Evolutionary conservation across 2,113 vertebrate species (phyloP).

Genomic region (Megaceryle maxima): DNA sequence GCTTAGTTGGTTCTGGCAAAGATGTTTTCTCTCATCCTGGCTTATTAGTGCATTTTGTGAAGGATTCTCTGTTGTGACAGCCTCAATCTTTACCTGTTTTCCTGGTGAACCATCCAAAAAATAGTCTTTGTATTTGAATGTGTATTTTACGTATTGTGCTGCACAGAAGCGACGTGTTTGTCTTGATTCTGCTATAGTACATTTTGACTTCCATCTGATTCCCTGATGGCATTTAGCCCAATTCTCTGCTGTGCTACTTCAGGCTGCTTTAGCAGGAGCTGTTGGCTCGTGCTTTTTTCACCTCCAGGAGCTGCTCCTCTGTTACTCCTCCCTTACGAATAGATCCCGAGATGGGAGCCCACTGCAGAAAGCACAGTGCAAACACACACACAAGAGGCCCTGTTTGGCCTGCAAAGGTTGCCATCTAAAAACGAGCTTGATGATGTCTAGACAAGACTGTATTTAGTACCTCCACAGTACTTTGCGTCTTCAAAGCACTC

Average conservation of each 20-base stretch:
- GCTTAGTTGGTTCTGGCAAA: not conserved
- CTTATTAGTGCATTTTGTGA: not conserved
- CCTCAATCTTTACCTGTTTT: not conserved
- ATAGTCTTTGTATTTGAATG: not conserved
- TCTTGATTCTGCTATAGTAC: not conserved
- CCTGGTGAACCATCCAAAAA: not conserved
- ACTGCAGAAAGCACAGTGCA: not conserved
- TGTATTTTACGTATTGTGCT: not conserved
- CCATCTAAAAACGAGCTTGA: constrained; percentile 29
- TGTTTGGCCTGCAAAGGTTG: constrained; percentile 35
- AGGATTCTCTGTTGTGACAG: not conserved
- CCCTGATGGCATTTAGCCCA: not conserved
- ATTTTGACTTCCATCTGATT: not conserved
- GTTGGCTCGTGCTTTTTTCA: not conserved
- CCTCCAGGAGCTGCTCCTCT: not conserved
- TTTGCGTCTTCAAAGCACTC: constrained; percentile 57
- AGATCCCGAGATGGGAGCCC: not conserved
- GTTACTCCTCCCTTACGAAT: not conserved
- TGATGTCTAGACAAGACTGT: constrained; percentile 61
- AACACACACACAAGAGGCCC: not conserved
- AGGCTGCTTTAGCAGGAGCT: not conserved
- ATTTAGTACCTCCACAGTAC: constrained; percentile 46
- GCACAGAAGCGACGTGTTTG: not conserved
- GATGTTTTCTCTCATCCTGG: not conserved
- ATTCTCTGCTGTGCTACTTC: not conserved